Percentiles rank a stretch among this genome's conserved stretches.
These are phyloP conservation scores for Epizoanthus stellaris DNA, from an alignment of 92 coral and sea anemone genomes.

Conservation along the genomic window DNA sequence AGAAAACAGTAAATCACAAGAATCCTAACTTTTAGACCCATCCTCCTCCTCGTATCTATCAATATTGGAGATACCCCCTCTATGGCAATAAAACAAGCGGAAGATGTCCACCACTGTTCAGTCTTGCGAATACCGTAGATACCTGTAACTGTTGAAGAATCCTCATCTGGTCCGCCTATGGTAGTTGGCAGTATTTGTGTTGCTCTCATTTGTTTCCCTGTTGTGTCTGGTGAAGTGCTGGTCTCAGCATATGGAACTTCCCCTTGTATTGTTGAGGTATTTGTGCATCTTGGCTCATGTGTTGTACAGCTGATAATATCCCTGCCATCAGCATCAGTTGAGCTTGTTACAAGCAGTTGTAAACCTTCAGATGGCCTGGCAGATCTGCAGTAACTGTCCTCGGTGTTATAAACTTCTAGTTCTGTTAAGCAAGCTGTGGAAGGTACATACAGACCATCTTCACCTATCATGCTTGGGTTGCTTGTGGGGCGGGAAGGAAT, in stretches of 20 bases:
- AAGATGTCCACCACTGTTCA: too few species aligned
- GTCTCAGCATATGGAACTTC: neutral
- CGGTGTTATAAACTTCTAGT: neutral
- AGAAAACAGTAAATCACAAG: too few species aligned
- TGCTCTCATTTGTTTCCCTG: neutral
- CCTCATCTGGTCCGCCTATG: neutral
- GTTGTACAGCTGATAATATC: neutral
- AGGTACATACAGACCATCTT: too few species aligned
- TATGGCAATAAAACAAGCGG: too few species aligned
- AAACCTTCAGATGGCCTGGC: neutral
- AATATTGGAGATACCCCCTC: too few species aligned
- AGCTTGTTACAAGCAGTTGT: neutral
- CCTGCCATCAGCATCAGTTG: neutral
- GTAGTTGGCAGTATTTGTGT: neutral
- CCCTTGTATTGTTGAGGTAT: neutral
- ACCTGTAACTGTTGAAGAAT: neutral
- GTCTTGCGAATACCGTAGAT: neutral
- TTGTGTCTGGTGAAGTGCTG: neutral
- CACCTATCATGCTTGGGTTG: neutral
- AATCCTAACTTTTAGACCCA: too few species aligned
- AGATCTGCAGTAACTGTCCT: neutral
- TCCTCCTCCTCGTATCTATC: too few species aligned
- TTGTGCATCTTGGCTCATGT: neutral
- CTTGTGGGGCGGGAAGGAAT: neutral
- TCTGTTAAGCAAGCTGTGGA: too few species aligned